Percentiles rank a stretch among this genome's conserved stretches.
Evolutionary conservation across 2,113 vertebrate species (phyloP).

Genomic region (Apus apus): DNA sequence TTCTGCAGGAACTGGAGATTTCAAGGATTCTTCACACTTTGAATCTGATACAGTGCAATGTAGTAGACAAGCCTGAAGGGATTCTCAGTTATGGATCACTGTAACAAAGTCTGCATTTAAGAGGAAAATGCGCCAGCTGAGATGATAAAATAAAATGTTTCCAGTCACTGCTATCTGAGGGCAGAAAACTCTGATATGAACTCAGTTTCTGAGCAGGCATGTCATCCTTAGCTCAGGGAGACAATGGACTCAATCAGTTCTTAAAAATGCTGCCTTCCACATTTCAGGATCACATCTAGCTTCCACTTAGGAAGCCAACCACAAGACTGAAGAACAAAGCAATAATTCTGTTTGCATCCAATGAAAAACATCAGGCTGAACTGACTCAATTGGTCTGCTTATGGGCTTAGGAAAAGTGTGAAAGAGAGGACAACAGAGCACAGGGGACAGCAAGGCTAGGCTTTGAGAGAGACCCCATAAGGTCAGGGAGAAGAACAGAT

Average conservation of each 20-base stretch:
- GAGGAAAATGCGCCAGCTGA: conserved; percentile 13
- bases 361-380: background rate
- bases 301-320: background rate
- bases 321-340: background rate
- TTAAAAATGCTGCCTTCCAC: conserved; percentile 20
- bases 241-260: conserved; percentile 9
- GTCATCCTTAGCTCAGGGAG: conserved; percentile 11
- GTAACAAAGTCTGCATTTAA: conserved; percentile 59
- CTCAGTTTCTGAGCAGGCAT: conserved; percentile 13
- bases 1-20: conserved; percentile 39
- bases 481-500: background rate
- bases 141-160: conserved; percentile 62
- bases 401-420: background rate
- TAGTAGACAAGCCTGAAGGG: conserved; percentile 65
- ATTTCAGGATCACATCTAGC: conserved; percentile 7
- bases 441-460: background rate
- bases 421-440: background rate
- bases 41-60: conserved; percentile 42
- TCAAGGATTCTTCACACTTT: conserved; percentile 55
- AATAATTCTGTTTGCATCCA: background rate
- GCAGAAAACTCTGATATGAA: conserved; percentile 36
- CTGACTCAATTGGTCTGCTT: background rate
- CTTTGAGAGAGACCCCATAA: background rate
- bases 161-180: conserved; percentile 44
- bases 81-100: conserved; percentile 53